phyloP scores from a whole-genome alignment of 2,888 invertebrate genomes.

The Sussaba pulchella region DNA sequence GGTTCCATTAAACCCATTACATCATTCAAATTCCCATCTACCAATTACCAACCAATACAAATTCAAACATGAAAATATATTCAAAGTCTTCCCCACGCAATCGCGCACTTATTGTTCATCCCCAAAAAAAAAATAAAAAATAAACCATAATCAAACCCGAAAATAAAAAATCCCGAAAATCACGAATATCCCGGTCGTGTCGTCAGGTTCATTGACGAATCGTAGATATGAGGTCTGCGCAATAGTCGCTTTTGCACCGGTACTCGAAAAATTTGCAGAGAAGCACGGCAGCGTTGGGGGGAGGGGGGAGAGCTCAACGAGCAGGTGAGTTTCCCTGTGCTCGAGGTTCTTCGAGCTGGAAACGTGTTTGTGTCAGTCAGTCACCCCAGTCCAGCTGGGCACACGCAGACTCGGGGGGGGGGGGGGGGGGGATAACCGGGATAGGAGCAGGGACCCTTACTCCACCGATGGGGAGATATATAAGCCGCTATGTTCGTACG shows the following conservation, averaged over 20 bases:
- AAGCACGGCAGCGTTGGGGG: neutral
- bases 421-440: slow-evolving; percentile 60
- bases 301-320: slow-evolving; percentile 15
- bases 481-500: slow-evolving; percentile 64
- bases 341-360: slow-evolving; percentile 50
- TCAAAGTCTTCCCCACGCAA: too few species aligned
- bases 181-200: slow-evolving; percentile 9
- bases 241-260: slow-evolving; percentile 42
- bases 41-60: too few species aligned
- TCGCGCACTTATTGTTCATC: too few species aligned
- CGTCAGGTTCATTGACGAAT: slow-evolving; percentile 20
- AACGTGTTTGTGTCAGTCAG: slow-evolving; percentile 63
- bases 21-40: too few species aligned
- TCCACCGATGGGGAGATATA: slow-evolving; percentile 33
- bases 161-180: neutral
- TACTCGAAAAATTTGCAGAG: neutral
- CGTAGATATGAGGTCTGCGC: too few species aligned
- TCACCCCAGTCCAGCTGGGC: slow-evolving; percentile 56
- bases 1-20: too few species aligned
- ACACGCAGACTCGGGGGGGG: slow-evolving; percentile 37
- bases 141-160: too few species aligned
- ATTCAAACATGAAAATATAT: too few species aligned
- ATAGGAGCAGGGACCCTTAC: slow-evolving; percentile 61
- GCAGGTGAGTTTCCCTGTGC: slow-evolving; percentile 59
- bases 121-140: too few species aligned